Evolutionary conservation across 2,888 invertebrate genomes (phyloP).

Genomic region (Anaspis maculata): DNA sequence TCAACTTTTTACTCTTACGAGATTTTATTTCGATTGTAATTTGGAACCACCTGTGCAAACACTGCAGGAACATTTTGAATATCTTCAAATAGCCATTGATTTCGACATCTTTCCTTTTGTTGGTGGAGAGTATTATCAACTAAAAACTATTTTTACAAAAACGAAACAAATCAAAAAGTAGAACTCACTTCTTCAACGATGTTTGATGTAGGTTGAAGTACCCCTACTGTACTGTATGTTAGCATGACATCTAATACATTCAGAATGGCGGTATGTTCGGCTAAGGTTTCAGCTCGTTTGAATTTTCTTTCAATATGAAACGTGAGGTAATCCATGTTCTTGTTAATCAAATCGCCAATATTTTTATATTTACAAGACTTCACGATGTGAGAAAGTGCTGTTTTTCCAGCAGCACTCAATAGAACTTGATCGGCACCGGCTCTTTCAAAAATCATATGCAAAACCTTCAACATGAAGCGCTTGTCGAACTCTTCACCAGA

Average conservation of each 20-base stretch:
- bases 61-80: constrained; percentile 59
- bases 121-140: constrained; percentile 55
- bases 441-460: constrained; percentile 62
- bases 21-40: constrained; percentile 25
- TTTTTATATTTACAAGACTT: constrained; percentile 47
- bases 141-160: constrained; percentile 23
- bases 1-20: constrained; percentile 30
- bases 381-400: constrained; percentile 51
- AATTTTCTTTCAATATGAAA: constrained; percentile 59
- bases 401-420: constrained; percentile 54
- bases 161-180: not conserved
- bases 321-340: constrained; percentile 67
- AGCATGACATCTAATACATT: constrained; percentile 66
- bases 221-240: constrained; percentile 56
- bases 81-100: constrained; percentile 58
- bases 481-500: constrained; percentile 49
- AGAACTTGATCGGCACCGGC: constrained; percentile 59
- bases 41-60: constrained; percentile 51
- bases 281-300: constrained; percentile 52
- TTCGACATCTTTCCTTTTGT: constrained; percentile 50
- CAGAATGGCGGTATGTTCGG: constrained; percentile 58
- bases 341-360: constrained; percentile 54
- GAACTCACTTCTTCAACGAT: constrained; percentile 59
- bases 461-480: constrained; percentile 51
- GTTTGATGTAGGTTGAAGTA: constrained; percentile 43